These are phyloP conservation scores for Cynodonichthys magdalenae DNA, from an alignment of 2,797 vertebrate genomes.

Conservation along the genomic window DNA sequence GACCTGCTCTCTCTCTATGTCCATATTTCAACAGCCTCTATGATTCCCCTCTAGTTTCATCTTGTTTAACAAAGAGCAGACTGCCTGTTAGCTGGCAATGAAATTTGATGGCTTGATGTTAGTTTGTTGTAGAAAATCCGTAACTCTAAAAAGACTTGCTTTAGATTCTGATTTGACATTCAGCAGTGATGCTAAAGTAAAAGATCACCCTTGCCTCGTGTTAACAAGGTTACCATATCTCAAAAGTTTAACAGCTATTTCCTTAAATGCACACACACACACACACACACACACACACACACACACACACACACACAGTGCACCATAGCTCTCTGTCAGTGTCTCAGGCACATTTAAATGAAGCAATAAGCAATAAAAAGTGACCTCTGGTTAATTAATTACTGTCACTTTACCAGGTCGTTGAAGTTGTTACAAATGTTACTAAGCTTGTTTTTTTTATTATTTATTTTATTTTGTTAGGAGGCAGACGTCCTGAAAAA, in stretches of 20 bases:
- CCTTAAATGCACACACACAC: neutral
- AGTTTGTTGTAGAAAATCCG: neutral
- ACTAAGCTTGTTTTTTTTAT: neutral
- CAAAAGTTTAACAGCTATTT: too few species aligned
- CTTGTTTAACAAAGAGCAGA: neutral
- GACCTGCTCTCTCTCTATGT: neutral
- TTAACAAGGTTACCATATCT: too few species aligned
- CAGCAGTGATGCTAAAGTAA: neutral
- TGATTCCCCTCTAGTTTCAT: neutral
- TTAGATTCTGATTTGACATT: neutral
- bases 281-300: too few species aligned
- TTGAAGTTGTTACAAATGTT: neutral
- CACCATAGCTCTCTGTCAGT: neutral
- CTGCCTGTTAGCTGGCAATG: neutral
- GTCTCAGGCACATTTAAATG: neutral
- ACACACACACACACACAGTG: neutral
- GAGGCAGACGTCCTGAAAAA: neutral
- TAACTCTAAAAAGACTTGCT: neutral
- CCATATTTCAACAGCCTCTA: neutral
- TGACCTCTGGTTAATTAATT: neutral
- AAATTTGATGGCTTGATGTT: neutral
- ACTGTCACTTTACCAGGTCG: neutral
- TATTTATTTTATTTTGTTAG: too few species aligned
- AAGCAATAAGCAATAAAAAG: neutral
- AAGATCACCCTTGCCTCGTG: too few species aligned